Evolutionary conservation across 2,113 vertebrate genomes (phyloP), one percentile per base, ranked within the genome.

Genomic region (Mystacornis crossleyi): DNA sequence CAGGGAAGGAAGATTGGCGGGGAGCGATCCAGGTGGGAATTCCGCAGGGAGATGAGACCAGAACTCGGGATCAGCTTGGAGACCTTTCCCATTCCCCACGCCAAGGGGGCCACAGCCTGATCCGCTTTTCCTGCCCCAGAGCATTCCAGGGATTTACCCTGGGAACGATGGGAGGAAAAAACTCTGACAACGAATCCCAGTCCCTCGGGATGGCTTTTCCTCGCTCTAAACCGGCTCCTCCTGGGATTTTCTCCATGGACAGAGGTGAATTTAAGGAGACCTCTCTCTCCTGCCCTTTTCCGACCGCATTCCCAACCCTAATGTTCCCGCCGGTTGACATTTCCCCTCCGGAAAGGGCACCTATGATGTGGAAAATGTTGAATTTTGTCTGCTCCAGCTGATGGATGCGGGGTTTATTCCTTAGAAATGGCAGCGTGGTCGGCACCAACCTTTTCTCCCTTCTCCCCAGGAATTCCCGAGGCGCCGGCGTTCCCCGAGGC

Each of bases 391-490:
- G 40, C 34, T 26, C 2, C 0, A 9, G 28, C 75, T 86, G 93
- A 94, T 79, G 36, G 94, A 90, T 80, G 51, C 5, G 61, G 66
- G 69, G 58, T 91, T 91, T 38, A 12, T 53, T 8, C 66, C 47
- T 36, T 3, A 26, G 14, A 45, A 89, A 89, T 9, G 65, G 77
- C 82, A 87, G 89, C 4, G 8, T 45, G 71, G 12, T 1, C 4
- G 12, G 42, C 6, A 91, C 97, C 90, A 38, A 99, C 99, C 98
- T 99, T 99, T 74, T 97, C 97, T 80, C 99, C 99, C 97, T 98
- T 99, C 11, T 97, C 97, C 80, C 99, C 99, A 24, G 73, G 88
- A 55, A 95, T 60, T 66, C 99, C 99, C 4, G 83, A 82, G 62
- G 78, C 50, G 4, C 99, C 99, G 47, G 97, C 55, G 3, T 69